These are phyloP conservation scores for Syrmaticus mikado DNA, from an alignment of 2,113 vertebrate genomes.

Conservation along the genomic window DNA sequence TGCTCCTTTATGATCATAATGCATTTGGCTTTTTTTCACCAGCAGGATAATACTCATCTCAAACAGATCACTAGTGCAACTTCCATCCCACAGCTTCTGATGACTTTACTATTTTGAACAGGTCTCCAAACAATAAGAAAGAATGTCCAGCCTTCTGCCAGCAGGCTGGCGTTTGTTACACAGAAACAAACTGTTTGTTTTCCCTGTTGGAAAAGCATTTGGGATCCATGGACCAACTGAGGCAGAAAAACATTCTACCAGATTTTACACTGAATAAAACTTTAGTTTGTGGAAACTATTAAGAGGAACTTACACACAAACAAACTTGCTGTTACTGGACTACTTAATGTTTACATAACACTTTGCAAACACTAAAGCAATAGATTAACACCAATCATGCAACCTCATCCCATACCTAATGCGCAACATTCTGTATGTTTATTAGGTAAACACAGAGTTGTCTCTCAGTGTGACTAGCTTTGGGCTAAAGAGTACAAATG, in stretches of 20 bases:
- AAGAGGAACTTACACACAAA: neutral
- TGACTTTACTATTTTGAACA: neutral
- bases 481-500: neutral
- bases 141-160: accelerated
- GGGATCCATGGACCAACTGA: neutral
- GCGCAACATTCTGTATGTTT: neutral
- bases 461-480: neutral
- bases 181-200: neutral
- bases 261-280: neutral
- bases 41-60: neutral
- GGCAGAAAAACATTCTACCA: neutral
- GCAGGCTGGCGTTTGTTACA: neutral
- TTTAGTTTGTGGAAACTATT: neutral
- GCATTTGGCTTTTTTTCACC: neutral
- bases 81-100: neutral
- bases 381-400: neutral
- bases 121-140: neutral
- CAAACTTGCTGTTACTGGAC: neutral
- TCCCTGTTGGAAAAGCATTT: neutral
- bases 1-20: neutral
- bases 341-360: accelerated
- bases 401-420: neutral
- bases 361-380: neutral
- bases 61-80: neutral
- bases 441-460: neutral